Base-by-base conservation (phyloP, 2,888 invertebrate species). In the Lamproptera curius region DNA sequence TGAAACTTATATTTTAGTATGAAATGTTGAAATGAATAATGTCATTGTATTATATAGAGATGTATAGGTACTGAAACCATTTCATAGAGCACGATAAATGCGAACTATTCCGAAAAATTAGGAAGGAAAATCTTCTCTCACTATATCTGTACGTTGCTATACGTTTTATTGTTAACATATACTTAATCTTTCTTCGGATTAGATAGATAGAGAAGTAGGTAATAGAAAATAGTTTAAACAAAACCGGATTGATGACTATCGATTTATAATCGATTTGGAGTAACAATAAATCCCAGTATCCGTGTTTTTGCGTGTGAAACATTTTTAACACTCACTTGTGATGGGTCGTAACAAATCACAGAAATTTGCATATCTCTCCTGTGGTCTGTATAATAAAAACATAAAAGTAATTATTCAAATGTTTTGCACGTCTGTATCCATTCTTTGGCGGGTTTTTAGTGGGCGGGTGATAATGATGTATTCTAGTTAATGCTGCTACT, bases 301-400 rank as follows among this genome's bases (percentile, higher is more conserved):
- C 49, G 49, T 49, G 49, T 49, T 44, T 41, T 40, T 42, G 46
- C 49, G 53, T 4, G 51, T 53, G 53, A 53, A 55, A 53, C 47
- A 46, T 50, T 51, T 53, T 50, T 28, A 31, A 47, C 51, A 51
- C 51, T 53, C 43, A 50, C 42, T 54, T 36, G 39, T 10, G 36
- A 33, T 38, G 35, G 20, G 35, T 31, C 41, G 36, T 48, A 51
- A 50, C 50, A 53, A 44, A 56, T 54, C 50, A 48, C 23, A 43
- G 8, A 42, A 38, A 54, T 56, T 56, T 54, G 56, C 52, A 54
- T 51, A 51, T 15, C 42, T 42, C 39, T 40, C 46, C 23, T 20
- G 26, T 41, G 37, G 47, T 39, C 23, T 8, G 48, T 49, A 42
- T 52, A 46, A 49, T 42, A 49, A 45, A 42, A 39, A 38, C 44